Evolutionary conservation across 2,888 invertebrate genomes (phyloP).

Genomic region (Vandiemenella viatica): DNA sequence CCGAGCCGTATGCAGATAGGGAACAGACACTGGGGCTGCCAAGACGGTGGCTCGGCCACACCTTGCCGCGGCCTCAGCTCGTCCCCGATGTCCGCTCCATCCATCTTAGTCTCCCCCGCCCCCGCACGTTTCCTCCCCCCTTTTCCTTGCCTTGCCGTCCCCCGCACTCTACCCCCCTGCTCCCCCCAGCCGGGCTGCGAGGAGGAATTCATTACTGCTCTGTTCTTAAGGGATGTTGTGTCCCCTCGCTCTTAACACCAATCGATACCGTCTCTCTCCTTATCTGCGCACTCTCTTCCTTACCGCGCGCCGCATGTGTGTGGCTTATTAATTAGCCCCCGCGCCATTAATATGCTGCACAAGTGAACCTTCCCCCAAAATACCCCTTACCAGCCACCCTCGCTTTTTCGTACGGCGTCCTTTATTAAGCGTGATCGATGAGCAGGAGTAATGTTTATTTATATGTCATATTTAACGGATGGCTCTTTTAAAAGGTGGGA

Average conservation of each 20-base stretch:
- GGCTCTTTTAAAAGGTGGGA: background rate
- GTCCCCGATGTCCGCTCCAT: background rate
- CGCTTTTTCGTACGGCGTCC: background rate
- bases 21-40: no score
- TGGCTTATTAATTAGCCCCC: background rate
- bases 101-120: conserved; percentile 3
- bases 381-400: background rate
- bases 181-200: background rate
- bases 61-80: background rate
- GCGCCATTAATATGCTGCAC: background rate
- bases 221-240: conserved; percentile 3
- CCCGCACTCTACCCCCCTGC: background rate
- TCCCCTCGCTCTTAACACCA: conserved; percentile 2
- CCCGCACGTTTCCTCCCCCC: background rate
- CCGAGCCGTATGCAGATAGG: no score
- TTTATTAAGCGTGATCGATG: conserved; percentile 1
- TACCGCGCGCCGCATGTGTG: background rate
- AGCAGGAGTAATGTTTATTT: conserved; percentile 2
- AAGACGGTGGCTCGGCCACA: background rate
- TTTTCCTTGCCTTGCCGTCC: background rate
- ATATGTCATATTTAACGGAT: conserved; percentile 4
- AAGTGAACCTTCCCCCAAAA: background rate
- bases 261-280: conserved; percentile 3
- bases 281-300: background rate
- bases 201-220: conserved; percentile 3